Evolutionary conservation across 2,888 invertebrate genomes (phyloP).

Genomic region (Temnothorax unifasciatus): DNA sequence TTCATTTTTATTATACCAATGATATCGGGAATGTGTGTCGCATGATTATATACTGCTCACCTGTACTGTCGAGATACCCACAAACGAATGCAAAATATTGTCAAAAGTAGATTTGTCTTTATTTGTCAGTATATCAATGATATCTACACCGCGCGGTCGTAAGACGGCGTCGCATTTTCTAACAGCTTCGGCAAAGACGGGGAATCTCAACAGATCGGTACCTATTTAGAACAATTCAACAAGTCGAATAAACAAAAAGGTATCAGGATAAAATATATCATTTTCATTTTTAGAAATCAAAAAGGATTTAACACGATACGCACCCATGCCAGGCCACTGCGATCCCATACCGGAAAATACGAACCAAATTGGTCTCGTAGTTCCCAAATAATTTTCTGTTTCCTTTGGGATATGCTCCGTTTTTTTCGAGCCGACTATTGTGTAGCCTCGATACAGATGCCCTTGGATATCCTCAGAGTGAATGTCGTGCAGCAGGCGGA

Average conservation of each 20-base stretch:
- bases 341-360: slow-evolving; percentile 90
- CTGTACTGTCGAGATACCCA: slow-evolving; percentile 91
- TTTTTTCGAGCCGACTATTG: slow-evolving; percentile 86
- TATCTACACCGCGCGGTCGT: slow-evolving; percentile 88
- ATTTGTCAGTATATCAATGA: slow-evolving; percentile 88
- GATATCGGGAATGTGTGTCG: background rate
- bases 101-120: slow-evolving; percentile 89
- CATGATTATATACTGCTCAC: slow-evolving; percentile 78
- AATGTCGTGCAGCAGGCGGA: slow-evolving; percentile 89
- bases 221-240: slow-evolving; percentile 88
- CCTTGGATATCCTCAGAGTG: slow-evolving; percentile 87
- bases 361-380: slow-evolving; percentile 93
- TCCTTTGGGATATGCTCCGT: slow-evolving; percentile 86
- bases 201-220: slow-evolving; percentile 89
- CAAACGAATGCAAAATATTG: slow-evolving; percentile 90
- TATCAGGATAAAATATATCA: background rate
- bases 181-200: slow-evolving; percentile 90
- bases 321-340: slow-evolving; percentile 73
- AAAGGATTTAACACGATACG: background rate
- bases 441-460: slow-evolving; percentile 92
- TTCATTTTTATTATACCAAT: background rate
- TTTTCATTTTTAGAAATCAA: background rate
- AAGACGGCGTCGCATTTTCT: slow-evolving; percentile 88
- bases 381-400: slow-evolving; percentile 89
- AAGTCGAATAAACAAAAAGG: background rate